Evolutionary conservation across 2,888 invertebrate species (phyloP).

Genomic region (Pristionchus exspectatus): DNA sequence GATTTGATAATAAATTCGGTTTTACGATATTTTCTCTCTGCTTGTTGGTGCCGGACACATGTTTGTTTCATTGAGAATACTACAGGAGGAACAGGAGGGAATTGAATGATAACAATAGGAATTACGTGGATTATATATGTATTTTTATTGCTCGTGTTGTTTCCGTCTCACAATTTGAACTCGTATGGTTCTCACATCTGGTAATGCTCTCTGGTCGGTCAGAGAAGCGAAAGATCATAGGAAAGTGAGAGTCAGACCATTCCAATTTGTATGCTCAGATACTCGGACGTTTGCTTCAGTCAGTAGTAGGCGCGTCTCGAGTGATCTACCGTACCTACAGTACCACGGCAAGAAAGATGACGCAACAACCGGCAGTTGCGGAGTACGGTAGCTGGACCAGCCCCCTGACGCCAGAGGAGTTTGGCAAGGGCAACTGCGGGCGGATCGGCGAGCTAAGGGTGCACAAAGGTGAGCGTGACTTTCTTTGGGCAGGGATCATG

Average conservation of each 20-base stretch:
- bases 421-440: conserved; percentile 71
- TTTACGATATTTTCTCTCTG: not conserved
- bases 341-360: not conserved
- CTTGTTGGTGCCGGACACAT: not conserved
- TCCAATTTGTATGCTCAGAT: not conserved
- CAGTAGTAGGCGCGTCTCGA: not conserved
- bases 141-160: not conserved
- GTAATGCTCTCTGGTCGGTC: too few relatives aligned
- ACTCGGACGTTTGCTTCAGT: conserved; percentile 4
- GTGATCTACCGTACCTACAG: not conserved
- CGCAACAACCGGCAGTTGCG: conserved; percentile 14
- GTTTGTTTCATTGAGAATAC: conserved; percentile 43
- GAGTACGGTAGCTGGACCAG: conserved; percentile 52
- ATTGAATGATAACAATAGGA: not conserved
- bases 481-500: not conserved
- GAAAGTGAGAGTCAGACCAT: too few relatives aligned
- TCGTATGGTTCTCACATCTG: too few relatives aligned
- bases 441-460: conserved; percentile 68
- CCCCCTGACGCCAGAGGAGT: conserved; percentile 64
- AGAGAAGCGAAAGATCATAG: too few relatives aligned
- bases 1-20: conserved; percentile 21
- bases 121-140: not conserved
- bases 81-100: not conserved
- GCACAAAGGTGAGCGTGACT: conserved; percentile 56
- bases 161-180: not conserved